Conservation (phyloP, 1,140 invertebrate genomes). For the Macrocentrus cingulum region DNA sequence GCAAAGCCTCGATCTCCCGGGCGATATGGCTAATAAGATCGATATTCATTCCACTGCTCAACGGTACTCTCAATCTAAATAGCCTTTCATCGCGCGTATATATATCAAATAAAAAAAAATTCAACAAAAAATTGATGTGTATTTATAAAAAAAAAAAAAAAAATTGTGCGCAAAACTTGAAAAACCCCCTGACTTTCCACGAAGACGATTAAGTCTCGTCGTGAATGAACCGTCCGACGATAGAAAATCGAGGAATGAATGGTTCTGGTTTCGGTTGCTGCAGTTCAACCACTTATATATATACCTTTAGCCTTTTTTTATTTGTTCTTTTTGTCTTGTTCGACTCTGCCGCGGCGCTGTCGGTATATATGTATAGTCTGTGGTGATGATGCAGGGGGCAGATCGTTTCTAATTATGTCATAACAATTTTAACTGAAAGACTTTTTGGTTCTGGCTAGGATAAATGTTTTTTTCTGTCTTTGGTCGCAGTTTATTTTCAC, state of each 20-base stretch:
- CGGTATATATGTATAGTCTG: no score
- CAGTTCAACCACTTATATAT: not conserved
- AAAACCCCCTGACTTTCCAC: conserved; percentile 31
- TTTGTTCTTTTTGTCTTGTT: conserved; percentile 7
- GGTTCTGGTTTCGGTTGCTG: conserved; percentile 27
- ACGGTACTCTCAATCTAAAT: not conserved
- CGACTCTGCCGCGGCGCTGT: no score
- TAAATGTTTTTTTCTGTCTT: not conserved
- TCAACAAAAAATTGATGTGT: not conserved
- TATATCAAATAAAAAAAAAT: no score
- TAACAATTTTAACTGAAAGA: conserved; percentile 46
- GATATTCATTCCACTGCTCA: conserved; percentile 16
- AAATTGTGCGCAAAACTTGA: conserved; percentile 3
- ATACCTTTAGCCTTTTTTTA: conserved; percentile 5
- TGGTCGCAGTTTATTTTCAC: no score
- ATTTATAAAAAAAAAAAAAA: conserved; percentile 7
- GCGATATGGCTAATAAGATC: conserved; percentile 28
- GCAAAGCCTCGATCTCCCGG: not conserved
- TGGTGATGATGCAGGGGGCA: no score
- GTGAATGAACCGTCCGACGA: conserved; percentile 39
- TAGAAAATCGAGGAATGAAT: conserved; percentile 34
- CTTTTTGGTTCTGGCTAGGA: not conserved
- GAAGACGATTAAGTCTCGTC: conserved; percentile 39
- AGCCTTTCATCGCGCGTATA: no score
- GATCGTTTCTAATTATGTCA: conserved; percentile 51